These are phyloP conservation scores for Enteromius unitaeniatus DNA, from an alignment of 2,797 vertebrate species.

Conservation along the genomic window DNA sequence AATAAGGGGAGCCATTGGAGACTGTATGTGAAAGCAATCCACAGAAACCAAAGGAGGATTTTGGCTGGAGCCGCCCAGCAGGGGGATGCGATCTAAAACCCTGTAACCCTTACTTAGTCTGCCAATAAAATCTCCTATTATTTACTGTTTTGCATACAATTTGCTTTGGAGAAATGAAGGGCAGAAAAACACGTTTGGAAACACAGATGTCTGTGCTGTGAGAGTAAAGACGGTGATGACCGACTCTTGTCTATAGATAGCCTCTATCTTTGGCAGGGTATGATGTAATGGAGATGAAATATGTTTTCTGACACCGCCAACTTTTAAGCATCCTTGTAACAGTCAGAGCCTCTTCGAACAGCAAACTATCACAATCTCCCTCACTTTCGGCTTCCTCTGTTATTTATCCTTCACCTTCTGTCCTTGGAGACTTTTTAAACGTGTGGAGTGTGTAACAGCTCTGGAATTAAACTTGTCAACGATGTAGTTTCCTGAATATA, in stretches of 20 bases:
- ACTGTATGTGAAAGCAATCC: constrained; percentile 9
- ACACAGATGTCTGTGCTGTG: background rate
- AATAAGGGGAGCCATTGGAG: constrained; percentile 46
- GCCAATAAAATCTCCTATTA: constrained; percentile 21
- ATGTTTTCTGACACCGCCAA: constrained; percentile 42
- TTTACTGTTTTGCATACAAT: constrained; percentile 21
- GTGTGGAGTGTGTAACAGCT: constrained; percentile 12
- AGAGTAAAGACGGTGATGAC: constrained; percentile 24
- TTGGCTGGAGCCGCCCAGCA: constrained; percentile 36
- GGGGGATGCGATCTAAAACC: constrained; percentile 20
- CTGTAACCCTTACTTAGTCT: constrained; percentile 15
- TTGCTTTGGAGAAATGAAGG: background rate
- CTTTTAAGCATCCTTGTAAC: constrained; percentile 40
- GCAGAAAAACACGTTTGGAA: background rate
- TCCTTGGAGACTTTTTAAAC: constrained; percentile 21
- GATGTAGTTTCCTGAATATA: constrained; percentile 11
- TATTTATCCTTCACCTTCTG: constrained; percentile 24
- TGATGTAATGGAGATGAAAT: constrained; percentile 63
- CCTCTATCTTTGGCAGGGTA: constrained; percentile 17
- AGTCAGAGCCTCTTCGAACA: background rate
- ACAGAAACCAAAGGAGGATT: constrained; percentile 27
- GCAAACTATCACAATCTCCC: constrained; percentile 1
- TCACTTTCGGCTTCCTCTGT: background rate
- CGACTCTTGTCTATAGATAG: constrained; percentile 26
- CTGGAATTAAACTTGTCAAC: background rate